Base-by-base conservation (phyloP, 1,140 invertebrate genomes). In the Ptiloglossa arizonensis region DNA sequence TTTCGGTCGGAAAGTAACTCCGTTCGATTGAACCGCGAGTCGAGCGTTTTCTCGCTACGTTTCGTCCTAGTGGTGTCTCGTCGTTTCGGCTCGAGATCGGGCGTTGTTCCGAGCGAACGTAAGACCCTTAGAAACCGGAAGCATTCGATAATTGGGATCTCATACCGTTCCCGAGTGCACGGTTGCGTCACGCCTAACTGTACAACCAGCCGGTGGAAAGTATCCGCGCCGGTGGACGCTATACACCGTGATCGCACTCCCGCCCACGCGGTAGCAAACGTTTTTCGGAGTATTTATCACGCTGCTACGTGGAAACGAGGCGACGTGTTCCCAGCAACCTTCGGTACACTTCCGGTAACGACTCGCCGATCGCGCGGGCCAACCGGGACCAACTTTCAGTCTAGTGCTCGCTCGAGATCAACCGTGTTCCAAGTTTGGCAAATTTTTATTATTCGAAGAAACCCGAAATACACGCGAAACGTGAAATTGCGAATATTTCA, bases 171-270 rank as follows among this genome's bases (percentile, higher is more conserved):
- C 22, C 63, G 56, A 63, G 66, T 57, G 62, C 57, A 50, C 69
- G 56, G 66, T 90, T 89, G 79, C 89, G 85, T 90, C 88, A 90
- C 79, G 59, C 41, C 83, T 81, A 80, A 82, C 73, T 86, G 87
- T 89, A 86, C 81, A n/a, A 80, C 73, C 60, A 68, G 79, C 74
- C 64, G 75, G 68, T 54, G 76, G 66, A 79, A 70, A 71, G 64
- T 27, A 54, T 60, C 52, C 80, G 46, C 52, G 22, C 44, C 72
- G 70, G 80, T 79, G 59, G 66, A 82, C 71, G 35, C 57, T 69
- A 73, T 79, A 63, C 78, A 66, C 64, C 71, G 77, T 81, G 77
- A 81, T 85, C 76, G 60, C 71, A 52, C 59, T 29, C 59, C 66
- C 79, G 64, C 83, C 80, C 74, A 87, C 86, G 82, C 81, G 32